Evolutionary conservation across 2,797 vertebrate genomes (phyloP), one percentile per base, ranked within the genome.

Genomic region (Strix occidentalis): DNA sequence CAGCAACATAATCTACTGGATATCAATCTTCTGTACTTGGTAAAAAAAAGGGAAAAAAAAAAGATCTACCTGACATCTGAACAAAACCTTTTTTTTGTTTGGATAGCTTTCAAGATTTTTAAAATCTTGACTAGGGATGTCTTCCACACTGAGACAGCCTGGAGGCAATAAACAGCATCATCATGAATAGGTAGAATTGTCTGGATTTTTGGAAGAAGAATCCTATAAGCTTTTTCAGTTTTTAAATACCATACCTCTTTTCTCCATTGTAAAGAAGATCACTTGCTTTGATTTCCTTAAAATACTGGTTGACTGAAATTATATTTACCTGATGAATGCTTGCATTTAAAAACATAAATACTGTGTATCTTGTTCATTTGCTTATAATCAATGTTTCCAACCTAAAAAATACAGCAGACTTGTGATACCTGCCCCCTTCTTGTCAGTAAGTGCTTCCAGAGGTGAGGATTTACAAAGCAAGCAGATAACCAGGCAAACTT

Each of bases 81-180:
- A 95, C 57, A 92, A 89, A 57, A 65, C 13, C 28, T 41, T 43
- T 57, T 60, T 68, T 56, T 69, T 76, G 21, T 75, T 66, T 92
- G 64, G 63, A 87, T 35, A 95, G 74, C 84, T 91, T 93, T 91
- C 88, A 95, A 93, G 88, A 75, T 75, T 89, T 93, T 77, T 19
- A 23, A 89, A 75, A 76, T 39, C 87, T 78, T 82, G 81, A 79
- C 53, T 70, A 79, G 56, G 53, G 45, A 51, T 90, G 68, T 70
- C 81, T 94, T 95, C 80, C 57, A 79, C 23, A 71, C 54, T 12
- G 41, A 84, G n/a, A 83, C 18, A 87, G 77, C 84, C 94, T 75
- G n/a, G 50, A 91, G 81, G 84, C 79, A 94, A 82, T 21, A 88
- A 72, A 89, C 48, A 92, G 50, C 54, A 80, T 23, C 39, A 50